Evolutionary conservation across 2,113 vertebrate genomes (phyloP), one percentile per base, ranked within the genome.

Genomic region (Xyliphius kryptos): DNA sequence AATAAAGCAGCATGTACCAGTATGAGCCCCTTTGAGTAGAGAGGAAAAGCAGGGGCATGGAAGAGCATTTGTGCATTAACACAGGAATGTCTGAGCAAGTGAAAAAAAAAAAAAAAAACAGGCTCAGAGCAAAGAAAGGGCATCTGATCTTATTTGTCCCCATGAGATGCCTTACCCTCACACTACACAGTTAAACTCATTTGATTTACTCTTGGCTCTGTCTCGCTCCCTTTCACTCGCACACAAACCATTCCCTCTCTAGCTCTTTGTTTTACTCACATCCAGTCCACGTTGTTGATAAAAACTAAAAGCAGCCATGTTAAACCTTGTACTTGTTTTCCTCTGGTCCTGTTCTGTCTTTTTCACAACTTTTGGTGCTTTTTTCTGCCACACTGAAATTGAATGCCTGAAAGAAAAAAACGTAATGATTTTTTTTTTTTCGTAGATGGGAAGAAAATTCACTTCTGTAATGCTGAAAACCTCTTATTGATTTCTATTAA

Each of bases 401-500:
- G 22, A 32, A 32, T n/a, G 26, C 26, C 26, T 32, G 7, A 32
- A 32, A 32, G n/a, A n/a, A n/a, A 21, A 74, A 83, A 70, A 66
- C 41, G 70, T 82, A 86, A 85, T 85, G 77, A 80, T 79, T 59
- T 59, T 85, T 83, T 70, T 79, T 59, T 59, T 85, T 83, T 70
- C 78, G 74, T 77, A 82, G 82, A 87, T 84, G 81, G 74, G 78
- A 82, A 82, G 82, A 81, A 74, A 68, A 74, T 61, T 61, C 79
- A 69, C 68, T 82, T 73, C 71, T 59, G 6, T 67, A 76, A 73
- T 50, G 69, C 76, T 79, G 78, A 78, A 79, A 80, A 76, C 56
- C 51, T 64, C 37, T 50, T 83, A 87, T 88, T 84, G 86, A 87
- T 88, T 88, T 88, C 84, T 81, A 83, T 86, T 87, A 84, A 83